Evolutionary conservation across 2,113 vertebrate species (phyloP).

Genomic region (Plecturocebus donacophilus): DNA sequence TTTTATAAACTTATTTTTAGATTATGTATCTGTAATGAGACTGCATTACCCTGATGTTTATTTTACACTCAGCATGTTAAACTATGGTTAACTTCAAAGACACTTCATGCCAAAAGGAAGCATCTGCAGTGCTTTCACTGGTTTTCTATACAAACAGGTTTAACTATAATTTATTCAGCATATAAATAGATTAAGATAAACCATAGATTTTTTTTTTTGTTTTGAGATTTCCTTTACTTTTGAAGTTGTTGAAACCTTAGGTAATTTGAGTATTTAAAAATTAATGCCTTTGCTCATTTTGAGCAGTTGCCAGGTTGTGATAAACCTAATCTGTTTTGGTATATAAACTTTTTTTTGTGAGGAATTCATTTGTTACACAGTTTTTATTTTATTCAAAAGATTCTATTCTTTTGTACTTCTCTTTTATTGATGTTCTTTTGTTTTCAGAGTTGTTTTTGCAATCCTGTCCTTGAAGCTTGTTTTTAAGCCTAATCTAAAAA

Average conservation of each 20-base stretch:
- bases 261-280: conserved; percentile 11
- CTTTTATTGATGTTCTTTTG: conserved; percentile 29
- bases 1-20: conserved; percentile 1
- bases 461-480: background rate
- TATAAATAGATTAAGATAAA: background rate
- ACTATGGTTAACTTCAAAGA: background rate
- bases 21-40: background rate
- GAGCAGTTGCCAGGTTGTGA: background rate
- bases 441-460: conserved; percentile 22
- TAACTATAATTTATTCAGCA: background rate
- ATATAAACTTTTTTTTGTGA: background rate
- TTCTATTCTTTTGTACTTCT: background rate
- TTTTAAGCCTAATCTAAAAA: conserved; percentile 33
- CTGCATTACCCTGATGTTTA: background rate
- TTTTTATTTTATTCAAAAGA: conserved; percentile 30
- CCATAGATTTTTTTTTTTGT: background rate
- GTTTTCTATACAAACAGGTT: background rate
- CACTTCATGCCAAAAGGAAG: background rate
- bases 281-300: background rate
- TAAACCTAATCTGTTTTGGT: background rate
- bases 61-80: background rate
- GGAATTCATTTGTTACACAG: background rate
- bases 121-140: background rate
- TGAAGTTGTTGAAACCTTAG: background rate
- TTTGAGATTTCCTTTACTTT: background rate